Percentiles rank a stretch among this genome's conserved stretches.
Conservation (phyloP, 2,113 vertebrate species). For the Trogon surrucura region DNA sequence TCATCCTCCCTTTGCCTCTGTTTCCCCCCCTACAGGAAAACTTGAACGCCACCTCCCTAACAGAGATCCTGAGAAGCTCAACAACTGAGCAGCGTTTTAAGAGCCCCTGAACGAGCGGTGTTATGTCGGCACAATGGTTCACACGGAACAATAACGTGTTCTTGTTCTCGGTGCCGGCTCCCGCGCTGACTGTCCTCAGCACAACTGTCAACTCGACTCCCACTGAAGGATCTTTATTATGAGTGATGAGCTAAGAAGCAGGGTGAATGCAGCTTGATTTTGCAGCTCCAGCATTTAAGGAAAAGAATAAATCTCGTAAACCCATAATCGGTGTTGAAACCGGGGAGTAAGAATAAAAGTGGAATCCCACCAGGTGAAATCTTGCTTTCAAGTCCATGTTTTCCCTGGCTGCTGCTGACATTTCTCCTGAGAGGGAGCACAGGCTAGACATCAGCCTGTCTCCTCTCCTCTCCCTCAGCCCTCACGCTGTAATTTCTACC, state of each 20-base stretch:
- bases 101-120: conserved; percentile 37
- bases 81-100: conserved; percentile 25
- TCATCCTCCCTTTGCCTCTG: not conserved
- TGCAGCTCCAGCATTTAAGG: conserved; percentile 36
- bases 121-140: conserved; percentile 1
- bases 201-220: conserved; percentile 48
- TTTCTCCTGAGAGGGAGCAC: not conserved
- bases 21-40: not conserved
- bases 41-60: not conserved
- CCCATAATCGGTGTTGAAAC: not conserved
- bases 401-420: not conserved
- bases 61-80: conserved; percentile 21
- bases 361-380: not conserved
- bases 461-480: not conserved
- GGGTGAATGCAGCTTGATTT: conserved; percentile 66
- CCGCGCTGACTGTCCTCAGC: conserved; percentile 47
- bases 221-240: conserved; percentile 64
- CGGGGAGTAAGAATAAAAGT: not conserved
- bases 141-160: not conserved
- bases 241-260: conserved; percentile 35
- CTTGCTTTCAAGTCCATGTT: not conserved
- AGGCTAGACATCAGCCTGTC: not conserved
- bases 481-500: not conserved
- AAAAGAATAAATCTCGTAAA: conserved; percentile 3
- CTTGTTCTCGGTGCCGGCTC: not conserved